A percentile compares a stretch with the other conserved stretches of the same genome.
These are phyloP conservation scores for Nothoprocta pentlandii DNA, from an alignment of 2,113 vertebrate species.

Conservation along the genomic window DNA sequence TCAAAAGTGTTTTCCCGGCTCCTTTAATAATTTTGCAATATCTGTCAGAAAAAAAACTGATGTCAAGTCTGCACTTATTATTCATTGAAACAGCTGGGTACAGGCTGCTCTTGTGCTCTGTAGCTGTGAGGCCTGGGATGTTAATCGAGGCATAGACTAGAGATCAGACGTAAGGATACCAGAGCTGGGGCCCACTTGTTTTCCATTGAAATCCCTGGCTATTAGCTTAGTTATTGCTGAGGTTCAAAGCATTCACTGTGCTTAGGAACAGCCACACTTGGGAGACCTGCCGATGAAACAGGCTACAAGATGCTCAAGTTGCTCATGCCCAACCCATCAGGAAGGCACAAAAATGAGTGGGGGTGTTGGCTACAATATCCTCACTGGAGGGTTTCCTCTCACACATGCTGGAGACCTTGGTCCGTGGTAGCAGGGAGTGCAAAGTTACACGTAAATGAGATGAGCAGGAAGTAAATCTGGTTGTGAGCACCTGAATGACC, in stretches of 20 bases:
- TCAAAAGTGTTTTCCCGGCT: background rate
- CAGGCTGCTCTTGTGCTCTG: background rate
- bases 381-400: background rate
- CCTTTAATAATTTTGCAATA: constrained; percentile 37
- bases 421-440: fast-evolving
- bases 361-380: background rate
- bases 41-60: background rate
- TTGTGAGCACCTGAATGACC: background rate
- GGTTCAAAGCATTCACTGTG: background rate
- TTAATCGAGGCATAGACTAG: background rate
- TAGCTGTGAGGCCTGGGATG: background rate
- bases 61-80: background rate
- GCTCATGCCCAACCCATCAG: background rate
- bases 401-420: fast-evolving
- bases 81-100: background rate
- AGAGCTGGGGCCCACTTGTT: fast-evolving
- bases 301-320: background rate
- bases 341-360: fast-evolving
- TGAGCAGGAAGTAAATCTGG: background rate
- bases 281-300: background rate
- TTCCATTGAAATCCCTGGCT: background rate
- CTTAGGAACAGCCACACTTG: background rate
- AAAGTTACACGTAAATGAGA: fast-evolving
- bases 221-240: background rate
- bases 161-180: background rate